Conservation (phyloP, 2,797 vertebrate genomes). For the Enteromius mattozi region DNA sequence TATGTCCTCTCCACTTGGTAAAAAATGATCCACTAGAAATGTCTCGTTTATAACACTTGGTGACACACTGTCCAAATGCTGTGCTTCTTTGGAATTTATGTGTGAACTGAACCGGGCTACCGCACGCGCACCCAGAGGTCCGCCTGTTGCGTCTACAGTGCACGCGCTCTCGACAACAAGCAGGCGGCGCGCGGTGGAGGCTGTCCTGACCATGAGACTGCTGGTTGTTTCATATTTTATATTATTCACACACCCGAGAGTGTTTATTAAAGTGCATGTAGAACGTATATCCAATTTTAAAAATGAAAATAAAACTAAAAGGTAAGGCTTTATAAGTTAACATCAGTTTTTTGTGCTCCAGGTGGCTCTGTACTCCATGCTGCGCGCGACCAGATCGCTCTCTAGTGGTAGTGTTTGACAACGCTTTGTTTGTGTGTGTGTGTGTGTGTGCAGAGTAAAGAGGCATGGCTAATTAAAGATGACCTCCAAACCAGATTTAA, state of each 20-base stretch:
- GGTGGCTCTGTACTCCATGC: background rate
- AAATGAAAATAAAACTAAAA: background rate
- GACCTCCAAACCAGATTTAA: constrained; percentile 33
- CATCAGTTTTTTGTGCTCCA: background rate
- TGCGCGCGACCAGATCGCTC: constrained; percentile 7
- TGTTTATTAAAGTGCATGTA: background rate
- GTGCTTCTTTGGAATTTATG: background rate
- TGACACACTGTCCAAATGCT: background rate
- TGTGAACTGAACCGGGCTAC: background rate
- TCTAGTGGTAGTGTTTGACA: constrained; percentile 36
- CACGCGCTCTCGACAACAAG: background rate
- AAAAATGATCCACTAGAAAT: background rate
- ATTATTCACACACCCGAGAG: background rate
- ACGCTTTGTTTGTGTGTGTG: background rate
- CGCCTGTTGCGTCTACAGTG: constrained; percentile 5
- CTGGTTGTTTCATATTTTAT: background rate
- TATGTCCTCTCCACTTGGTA: background rate
- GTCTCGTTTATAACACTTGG: background rate
- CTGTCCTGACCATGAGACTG: background rate
- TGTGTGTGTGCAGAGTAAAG: background rate
- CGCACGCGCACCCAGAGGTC: background rate
- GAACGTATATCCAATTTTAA: background rate
- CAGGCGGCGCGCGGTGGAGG: background rate
- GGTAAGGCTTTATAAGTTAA: background rate
- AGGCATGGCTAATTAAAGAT: constrained; percentile 31